Evolutionary conservation across 2,888 invertebrate genomes (phyloP).

Genomic region (Nomada fabriciana): DNA sequence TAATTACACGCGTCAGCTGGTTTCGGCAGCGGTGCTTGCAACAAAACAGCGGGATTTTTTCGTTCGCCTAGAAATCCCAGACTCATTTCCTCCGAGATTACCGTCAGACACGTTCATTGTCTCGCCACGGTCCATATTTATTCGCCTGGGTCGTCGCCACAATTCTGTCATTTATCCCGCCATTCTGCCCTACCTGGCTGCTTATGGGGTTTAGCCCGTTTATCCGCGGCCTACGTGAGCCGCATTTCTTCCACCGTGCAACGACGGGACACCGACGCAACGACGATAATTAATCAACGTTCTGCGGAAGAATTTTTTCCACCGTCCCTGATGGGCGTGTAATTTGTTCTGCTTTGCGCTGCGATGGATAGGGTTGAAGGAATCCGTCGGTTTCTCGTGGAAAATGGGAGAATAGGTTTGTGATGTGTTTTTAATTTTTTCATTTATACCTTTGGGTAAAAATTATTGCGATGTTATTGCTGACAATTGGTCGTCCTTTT

Average conservation of each 20-base stretch:
- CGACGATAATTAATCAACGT: slow-evolving; percentile 38
- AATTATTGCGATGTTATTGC: not conserved
- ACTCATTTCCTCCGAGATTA: slow-evolving; percentile 53
- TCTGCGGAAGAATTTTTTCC: not conserved
- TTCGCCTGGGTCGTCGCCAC: slow-evolving; percentile 31
- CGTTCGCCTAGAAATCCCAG: slow-evolving; percentile 34
- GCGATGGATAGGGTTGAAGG: not conserved
- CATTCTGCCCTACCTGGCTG: not conserved
- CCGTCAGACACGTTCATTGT: slow-evolving; percentile 56
- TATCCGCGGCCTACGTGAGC: not conserved
- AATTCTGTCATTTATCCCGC: slow-evolving; percentile 44
- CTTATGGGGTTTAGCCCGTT: slow-evolving; percentile 40
- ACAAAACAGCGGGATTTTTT: slow-evolving; percentile 34
- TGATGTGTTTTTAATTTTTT: not conserved
- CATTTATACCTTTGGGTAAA: no score
- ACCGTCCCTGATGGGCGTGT: not conserved
- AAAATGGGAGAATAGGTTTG: no score
- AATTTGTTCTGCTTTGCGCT: slow-evolving; percentile 4
- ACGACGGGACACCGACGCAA: slow-evolving; percentile 5
- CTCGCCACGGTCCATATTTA: slow-evolving; percentile 40
- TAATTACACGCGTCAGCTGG: slow-evolving; percentile 53
- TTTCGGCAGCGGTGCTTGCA: slow-evolving; percentile 14
- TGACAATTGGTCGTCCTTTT: not conserved
- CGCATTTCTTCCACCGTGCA: slow-evolving; percentile 36
- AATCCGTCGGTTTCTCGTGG: not conserved